phyloP scores from a whole-genome alignment of 2,113 vertebrate genomes.

The Ageneiosus marmoratus region DNA sequence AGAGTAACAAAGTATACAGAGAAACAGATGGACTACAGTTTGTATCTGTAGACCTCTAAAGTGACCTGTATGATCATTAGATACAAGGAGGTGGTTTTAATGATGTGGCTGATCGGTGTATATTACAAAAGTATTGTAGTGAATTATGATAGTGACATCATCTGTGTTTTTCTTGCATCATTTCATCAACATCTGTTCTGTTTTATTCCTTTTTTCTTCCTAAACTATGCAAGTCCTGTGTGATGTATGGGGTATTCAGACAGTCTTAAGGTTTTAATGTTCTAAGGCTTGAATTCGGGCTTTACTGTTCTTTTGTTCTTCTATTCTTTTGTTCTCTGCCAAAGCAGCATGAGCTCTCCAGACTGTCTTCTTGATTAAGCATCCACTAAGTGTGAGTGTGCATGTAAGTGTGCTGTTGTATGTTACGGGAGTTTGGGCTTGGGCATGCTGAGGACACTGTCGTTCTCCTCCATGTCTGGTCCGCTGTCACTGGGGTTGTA shows the following conservation, averaged over 20 bases:
- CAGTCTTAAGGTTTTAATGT: neutral
- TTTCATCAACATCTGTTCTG: neutral
- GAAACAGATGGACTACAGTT: no score
- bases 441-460: conserved; percentile 90
- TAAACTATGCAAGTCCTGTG: neutral
- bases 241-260: neutral
- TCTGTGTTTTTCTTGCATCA: neutral
- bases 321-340: conserved; percentile 5
- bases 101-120: no score
- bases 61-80: no score
- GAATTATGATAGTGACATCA: no score
- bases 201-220: neutral
- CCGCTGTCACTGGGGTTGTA: conserved; percentile 95
- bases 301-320: neutral
- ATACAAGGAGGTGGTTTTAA: no score
- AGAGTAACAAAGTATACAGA: no score
- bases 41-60: no score
- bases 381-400: neutral
- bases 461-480: conserved; percentile 90
- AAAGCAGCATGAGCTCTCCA: neutral
- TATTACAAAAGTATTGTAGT: neutral
- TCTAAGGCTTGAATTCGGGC: neutral
- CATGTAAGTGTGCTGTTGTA: conserved; percentile 41
- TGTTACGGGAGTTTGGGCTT: conserved; percentile 85
- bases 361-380: neutral